Conservation (phyloP, 92 coral and sea anemone genomes). For the Chrysogorgia sp. region DNA sequence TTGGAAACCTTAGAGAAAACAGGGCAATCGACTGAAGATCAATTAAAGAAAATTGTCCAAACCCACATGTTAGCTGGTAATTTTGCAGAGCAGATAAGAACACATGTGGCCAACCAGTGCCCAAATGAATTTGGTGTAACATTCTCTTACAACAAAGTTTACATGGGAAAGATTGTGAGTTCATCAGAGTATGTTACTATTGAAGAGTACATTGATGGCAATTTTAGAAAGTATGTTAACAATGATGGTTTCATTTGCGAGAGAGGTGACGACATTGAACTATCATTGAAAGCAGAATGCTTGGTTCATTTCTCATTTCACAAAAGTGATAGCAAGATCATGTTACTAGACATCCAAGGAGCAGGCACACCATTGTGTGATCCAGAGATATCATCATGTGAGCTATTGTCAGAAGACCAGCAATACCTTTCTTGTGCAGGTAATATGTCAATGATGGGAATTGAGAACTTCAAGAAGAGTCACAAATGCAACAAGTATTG, state of each 20-base stretch:
- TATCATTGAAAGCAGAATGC: constrained; percentile 61
- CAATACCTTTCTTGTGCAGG: constrained; percentile 38
- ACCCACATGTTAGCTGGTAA: constrained; percentile 66
- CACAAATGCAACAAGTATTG: constrained; percentile 46
- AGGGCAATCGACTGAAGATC: constrained; percentile 51
- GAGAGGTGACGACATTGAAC: constrained; percentile 5
- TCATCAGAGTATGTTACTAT: constrained; percentile 60
- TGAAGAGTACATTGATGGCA: constrained; percentile 66
- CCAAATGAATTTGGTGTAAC: constrained; percentile 47
- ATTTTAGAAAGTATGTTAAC: constrained; percentile 67
- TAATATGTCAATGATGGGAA: constrained; percentile 11
- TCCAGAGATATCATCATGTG: constrained; percentile 71
- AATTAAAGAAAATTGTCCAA: constrained; percentile 63
- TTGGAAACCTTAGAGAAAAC: constrained; percentile 28
- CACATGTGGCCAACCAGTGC: not conserved
- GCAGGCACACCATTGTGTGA: constrained; percentile 66
- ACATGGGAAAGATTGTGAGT: constrained; percentile 41
- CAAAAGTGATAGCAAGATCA: constrained; percentile 58
- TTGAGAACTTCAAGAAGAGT: constrained; percentile 17
- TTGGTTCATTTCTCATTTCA: constrained; percentile 69
- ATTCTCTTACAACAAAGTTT: constrained; percentile 41
- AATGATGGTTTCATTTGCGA: constrained; percentile 63
- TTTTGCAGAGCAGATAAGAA: constrained; percentile 50
- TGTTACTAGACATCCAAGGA: constrained; percentile 72
- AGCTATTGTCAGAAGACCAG: constrained; percentile 25